A percentile compares a stretch with the other conserved stretches of the same genome.
Conservation (phyloP, 2,888 invertebrate genomes). For the Idaea aversata region DNA sequence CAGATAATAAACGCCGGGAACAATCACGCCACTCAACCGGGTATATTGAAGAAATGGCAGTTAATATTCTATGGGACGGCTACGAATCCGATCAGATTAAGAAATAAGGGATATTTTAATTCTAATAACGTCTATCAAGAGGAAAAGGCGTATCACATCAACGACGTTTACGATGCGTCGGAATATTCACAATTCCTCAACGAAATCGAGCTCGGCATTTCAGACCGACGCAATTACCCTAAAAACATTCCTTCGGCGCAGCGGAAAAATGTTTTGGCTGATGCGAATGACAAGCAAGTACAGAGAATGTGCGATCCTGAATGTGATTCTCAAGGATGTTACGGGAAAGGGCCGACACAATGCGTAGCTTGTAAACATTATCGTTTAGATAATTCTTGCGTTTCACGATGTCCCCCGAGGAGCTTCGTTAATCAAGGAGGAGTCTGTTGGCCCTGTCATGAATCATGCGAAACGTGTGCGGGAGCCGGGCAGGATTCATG, state of each 20-base stretch:
- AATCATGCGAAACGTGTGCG: conserved; percentile 93
- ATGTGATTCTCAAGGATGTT: conserved; percentile 89
- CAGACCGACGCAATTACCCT: conserved; percentile 83
- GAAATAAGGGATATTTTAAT: conserved; percentile 78
- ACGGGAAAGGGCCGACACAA: conserved; percentile 90
- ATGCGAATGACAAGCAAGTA: conserved; percentile 82
- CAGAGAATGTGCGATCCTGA: conserved; percentile 89
- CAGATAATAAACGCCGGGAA: conserved; percentile 88
- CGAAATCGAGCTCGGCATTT: conserved; percentile 72
- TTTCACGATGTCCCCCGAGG: conserved; percentile 90
- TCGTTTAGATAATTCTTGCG: conserved; percentile 91
- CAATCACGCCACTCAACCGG: conserved; percentile 90
- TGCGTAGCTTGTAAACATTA: conserved; percentile 92
- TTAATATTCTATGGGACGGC: conserved; percentile 97
- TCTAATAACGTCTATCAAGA: conserved; percentile 67
- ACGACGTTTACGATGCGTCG: conserved; percentile 82
- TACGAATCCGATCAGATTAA: conserved; percentile 88
- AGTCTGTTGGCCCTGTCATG: conserved; percentile 92
- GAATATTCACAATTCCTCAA: conserved; percentile 80
- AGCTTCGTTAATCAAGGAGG: conserved; percentile 91
- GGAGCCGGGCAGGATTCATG: conserved; percentile 93
- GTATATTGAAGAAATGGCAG: conserved; percentile 96
- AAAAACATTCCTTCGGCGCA: conserved; percentile 83
- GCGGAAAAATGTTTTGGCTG: conserved; percentile 81
- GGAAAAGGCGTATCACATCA: conserved; percentile 81